phyloP scores from a whole-genome alignment of 2,797 vertebrate genomes.

The Falco berigora region DNA sequence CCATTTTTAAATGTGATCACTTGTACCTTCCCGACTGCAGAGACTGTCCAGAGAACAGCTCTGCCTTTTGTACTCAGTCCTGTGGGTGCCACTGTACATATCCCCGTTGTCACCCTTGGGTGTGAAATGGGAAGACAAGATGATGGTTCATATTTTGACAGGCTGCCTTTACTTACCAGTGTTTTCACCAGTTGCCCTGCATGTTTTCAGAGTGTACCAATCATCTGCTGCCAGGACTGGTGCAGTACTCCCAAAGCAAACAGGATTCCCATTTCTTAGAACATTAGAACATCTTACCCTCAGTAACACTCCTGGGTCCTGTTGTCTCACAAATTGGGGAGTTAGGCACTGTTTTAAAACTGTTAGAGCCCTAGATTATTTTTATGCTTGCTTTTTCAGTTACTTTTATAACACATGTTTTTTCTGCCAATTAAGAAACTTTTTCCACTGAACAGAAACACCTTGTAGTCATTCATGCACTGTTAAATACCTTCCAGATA shows the following conservation, averaged over 20 bases:
- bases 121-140: neutral
- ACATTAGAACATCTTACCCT: neutral
- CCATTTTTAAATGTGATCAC: neutral
- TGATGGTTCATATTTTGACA: neutral
- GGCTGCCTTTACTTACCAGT: neutral
- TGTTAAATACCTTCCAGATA: neutral
- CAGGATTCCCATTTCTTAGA: neutral
- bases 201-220: fast-evolving
- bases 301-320: neutral
- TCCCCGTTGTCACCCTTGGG: neutral
- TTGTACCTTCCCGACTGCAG: neutral
- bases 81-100: neutral
- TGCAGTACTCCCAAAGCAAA: neutral
- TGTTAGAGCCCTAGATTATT: neutral
- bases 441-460: neutral
- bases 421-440: neutral
- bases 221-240: neutral
- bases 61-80: neutral
- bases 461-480: neutral
- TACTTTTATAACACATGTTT: neutral
- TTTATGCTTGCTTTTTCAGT: neutral
- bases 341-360: neutral
- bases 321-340: neutral
- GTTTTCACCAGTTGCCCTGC: neutral
- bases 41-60: neutral